Percentiles rank a stretch among this genome's conserved stretches.
Conservation (phyloP, 2,113 vertebrate species). For the Trogon melanurus region DNA sequence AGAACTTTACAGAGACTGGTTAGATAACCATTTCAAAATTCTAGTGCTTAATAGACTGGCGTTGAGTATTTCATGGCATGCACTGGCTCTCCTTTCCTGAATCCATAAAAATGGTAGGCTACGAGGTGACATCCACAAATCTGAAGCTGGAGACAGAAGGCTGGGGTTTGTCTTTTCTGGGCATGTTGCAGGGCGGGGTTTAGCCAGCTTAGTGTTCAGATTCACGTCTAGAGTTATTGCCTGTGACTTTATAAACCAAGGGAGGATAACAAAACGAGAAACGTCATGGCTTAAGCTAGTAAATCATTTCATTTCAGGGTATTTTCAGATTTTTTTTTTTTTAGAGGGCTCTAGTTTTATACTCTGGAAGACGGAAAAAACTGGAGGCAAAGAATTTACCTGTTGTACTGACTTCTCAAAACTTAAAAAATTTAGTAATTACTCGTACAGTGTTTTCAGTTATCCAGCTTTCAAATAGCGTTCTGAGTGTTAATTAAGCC, state of each 20-base stretch:
- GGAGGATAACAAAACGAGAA: background rate
- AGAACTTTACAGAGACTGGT: background rate
- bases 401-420: background rate
- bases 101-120: background rate
- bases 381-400: background rate
- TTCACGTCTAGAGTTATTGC: background rate
- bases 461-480: background rate
- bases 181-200: background rate
- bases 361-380: background rate
- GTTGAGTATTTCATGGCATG: background rate
- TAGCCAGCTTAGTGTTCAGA: background rate
- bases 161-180: background rate
- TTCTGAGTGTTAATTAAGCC: background rate
- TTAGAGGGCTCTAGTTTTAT: background rate
- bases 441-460: background rate
- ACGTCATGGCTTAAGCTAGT: accelerated
- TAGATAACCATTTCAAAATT: background rate
- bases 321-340: background rate
- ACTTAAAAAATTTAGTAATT: background rate
- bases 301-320: background rate
- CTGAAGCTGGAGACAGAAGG: background rate
- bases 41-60: background rate
- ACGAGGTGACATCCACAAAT: background rate
- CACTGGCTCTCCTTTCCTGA: background rate
- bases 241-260: background rate